Conservation (phyloP, 2,797 vertebrate species). For the Liparis tanakae region DNA sequence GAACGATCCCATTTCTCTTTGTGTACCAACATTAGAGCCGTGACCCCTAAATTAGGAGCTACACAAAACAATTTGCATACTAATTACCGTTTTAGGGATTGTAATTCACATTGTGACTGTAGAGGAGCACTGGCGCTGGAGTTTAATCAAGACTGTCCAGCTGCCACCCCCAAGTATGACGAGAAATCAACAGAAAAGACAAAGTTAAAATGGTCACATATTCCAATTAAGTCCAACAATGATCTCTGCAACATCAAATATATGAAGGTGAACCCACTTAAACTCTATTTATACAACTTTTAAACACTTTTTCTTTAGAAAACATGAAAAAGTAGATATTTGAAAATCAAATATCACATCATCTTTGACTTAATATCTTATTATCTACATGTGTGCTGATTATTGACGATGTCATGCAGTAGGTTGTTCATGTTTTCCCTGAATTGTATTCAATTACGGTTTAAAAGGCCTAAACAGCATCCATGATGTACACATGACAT, state of each 20-base stretch:
- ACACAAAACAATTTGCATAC: slow-evolving; percentile 72
- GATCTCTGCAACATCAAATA: slow-evolving; percentile 20
- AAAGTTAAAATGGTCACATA: slow-evolving; percentile 9
- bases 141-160: slow-evolving; percentile 44
- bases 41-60: slow-evolving; percentile 59
- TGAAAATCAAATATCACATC: background rate
- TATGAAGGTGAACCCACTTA: slow-evolving; percentile 30
- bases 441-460: too few relatives aligned
- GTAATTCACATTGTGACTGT: slow-evolving; percentile 49
- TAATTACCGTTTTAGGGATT: slow-evolving; percentile 67
- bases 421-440: background rate
- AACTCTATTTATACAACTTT: slow-evolving; percentile 34
- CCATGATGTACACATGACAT: too few relatives aligned
- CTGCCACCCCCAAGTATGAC: slow-evolving; percentile 8
- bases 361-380: background rate
- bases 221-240: slow-evolving; percentile 39
- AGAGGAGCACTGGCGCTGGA: slow-evolving; percentile 23
- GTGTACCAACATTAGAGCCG: slow-evolving; percentile 44
- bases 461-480: too few relatives aligned
- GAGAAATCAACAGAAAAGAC: slow-evolving; percentile 18
- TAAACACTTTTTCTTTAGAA: slow-evolving; percentile 4
- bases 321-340: background rate
- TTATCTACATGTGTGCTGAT: background rate
- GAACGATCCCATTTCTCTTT: slow-evolving; percentile 34
- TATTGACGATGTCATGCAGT: background rate